A percentile compares a stretch with the other conserved stretches of the same genome.
These are phyloP conservation scores for Gymnobelideus leadbeateri DNA, from an alignment of 2,113 vertebrate genomes.

Conservation along the genomic window DNA sequence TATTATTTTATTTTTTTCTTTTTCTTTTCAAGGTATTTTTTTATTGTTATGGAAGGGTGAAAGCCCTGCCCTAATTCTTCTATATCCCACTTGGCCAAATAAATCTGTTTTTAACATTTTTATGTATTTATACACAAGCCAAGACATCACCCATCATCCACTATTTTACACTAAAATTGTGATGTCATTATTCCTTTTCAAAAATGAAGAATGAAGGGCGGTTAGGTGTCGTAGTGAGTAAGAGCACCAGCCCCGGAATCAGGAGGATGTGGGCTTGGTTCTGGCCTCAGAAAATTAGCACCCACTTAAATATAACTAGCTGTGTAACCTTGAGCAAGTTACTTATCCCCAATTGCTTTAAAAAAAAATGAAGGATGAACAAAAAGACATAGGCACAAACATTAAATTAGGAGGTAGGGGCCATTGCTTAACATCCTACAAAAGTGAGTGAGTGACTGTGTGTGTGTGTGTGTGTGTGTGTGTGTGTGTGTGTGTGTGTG, in stretches of 20 bases:
- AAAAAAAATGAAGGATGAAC: neutral
- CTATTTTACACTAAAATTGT: neutral
- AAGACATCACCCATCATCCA: neutral
- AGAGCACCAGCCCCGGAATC: too few relatives aligned
- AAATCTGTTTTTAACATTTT: neutral
- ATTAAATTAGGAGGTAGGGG: neutral
- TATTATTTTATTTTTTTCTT: neutral
- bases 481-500: too few relatives aligned
- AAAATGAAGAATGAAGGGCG: neutral
- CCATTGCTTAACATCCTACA: too few relatives aligned
- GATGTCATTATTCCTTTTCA: neutral
- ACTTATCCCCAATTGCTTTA: too few relatives aligned
- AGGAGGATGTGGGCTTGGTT: too few relatives aligned
- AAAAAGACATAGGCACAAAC: neutral
- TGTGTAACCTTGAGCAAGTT: too few relatives aligned
- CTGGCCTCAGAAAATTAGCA: too few relatives aligned
- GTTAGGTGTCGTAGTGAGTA: too few relatives aligned
- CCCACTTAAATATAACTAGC: too few relatives aligned
- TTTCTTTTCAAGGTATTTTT: neutral
- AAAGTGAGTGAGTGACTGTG: too few relatives aligned
- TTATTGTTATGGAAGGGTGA: neutral
- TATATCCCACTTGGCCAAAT: neutral
- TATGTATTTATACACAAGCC: neutral
- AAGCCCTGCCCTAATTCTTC: neutral
- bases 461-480: too few relatives aligned